phyloP scores from a whole-genome alignment of 2,797 vertebrate species.

The Alcedo atthis region DNA sequence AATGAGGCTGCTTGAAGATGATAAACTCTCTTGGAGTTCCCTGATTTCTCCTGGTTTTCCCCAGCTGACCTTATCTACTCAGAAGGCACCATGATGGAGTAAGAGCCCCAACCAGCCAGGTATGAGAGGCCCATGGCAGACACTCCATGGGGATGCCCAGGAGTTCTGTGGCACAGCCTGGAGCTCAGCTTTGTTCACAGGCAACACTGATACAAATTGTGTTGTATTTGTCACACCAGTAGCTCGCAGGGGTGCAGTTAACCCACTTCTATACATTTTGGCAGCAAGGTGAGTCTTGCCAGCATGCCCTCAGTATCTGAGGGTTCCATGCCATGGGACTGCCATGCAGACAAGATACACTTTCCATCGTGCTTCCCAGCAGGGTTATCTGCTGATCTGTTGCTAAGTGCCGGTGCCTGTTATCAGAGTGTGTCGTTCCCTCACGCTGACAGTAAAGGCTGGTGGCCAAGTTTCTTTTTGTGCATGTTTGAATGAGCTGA shows the following conservation, averaged over 20 bases:
- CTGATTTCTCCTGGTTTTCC: neutral
- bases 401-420: rapidly evolving
- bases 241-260: neutral
- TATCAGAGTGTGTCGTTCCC: rapidly evolving
- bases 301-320: neutral
- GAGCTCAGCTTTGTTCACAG: neutral
- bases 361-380: rapidly evolving
- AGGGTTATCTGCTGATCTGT: neutral
- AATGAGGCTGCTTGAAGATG: neutral
- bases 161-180: rapidly evolving
- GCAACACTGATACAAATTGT: neutral
- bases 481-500: neutral
- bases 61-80: neutral
- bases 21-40: neutral
- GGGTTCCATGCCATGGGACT: neutral
- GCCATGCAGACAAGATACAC: neutral
- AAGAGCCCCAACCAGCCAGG: neutral
- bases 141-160: rapidly evolving
- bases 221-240: rapidly evolving
- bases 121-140: rapidly evolving
- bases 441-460: neutral
- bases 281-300: neutral
- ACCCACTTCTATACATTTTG: rapidly evolving
- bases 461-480: neutral
- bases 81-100: rapidly evolving